phyloP scores from a whole-genome alignment of 2,113 vertebrate genomes.

The Penelope pileata region DNA sequence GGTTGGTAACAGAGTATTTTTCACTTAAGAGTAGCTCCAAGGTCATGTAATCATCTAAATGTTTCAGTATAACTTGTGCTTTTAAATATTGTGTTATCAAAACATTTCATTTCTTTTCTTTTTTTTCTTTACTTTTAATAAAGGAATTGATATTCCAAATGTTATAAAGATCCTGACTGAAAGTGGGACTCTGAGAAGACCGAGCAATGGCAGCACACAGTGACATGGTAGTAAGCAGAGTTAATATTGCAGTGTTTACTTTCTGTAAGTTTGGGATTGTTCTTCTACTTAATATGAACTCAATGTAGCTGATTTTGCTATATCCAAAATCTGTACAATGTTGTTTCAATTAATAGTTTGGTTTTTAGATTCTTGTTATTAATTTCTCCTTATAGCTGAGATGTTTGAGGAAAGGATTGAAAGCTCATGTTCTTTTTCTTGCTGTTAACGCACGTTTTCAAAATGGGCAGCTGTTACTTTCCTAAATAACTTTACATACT shows the following conservation, averaged over 20 bases:
- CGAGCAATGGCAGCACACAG: not conserved
- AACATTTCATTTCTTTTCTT: not conserved
- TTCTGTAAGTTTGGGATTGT: not conserved
- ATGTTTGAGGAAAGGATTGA: not conserved
- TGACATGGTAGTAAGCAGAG: not conserved
- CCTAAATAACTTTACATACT: not conserved
- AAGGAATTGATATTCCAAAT: conserved; percentile 51
- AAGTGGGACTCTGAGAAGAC: conserved; percentile 49
- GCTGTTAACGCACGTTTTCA: not conserved
- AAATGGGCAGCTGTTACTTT: not conserved
- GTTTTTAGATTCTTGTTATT: not conserved
- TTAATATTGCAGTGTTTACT: not conserved
- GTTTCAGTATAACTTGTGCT: not conserved
- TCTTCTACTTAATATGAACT: not conserved
- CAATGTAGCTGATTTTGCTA: not conserved
- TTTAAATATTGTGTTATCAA: not conserved
- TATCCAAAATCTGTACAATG: not conserved
- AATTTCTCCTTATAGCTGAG: not conserved
- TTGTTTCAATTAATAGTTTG: not conserved
- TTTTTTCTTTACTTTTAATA: not conserved
- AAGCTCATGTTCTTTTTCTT: not conserved
- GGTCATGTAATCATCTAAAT: not conserved
- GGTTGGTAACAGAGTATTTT: not conserved
- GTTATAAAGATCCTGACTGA: conserved; percentile 58
- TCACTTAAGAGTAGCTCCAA: not conserved